These are phyloP conservation scores for Tachyglossus aculeatus DNA, from an alignment of 2,797 vertebrate species.

Conservation along the genomic window DNA sequence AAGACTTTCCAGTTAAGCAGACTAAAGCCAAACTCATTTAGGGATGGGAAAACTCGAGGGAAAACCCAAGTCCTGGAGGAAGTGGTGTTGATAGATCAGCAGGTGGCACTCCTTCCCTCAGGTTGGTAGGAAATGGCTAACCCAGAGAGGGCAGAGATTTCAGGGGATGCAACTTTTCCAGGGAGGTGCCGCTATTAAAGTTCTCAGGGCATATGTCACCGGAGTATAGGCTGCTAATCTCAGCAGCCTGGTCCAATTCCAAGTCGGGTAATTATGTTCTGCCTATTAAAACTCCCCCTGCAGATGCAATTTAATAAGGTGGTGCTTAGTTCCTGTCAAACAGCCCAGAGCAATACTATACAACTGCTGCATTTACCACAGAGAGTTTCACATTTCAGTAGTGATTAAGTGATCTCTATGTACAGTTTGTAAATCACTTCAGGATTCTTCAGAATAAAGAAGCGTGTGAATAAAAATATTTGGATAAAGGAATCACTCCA, in stretches of 20 bases:
- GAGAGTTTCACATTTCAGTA: constrained; percentile 7
- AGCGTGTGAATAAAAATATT: constrained; percentile 3
- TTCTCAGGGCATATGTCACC: constrained; percentile 31
- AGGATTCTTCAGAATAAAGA: constrained; percentile 11
- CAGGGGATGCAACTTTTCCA: background rate
- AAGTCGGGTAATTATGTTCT: constrained; percentile 25
- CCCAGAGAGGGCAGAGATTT: background rate
- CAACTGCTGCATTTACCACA: constrained; percentile 9
- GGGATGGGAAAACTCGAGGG: background rate
- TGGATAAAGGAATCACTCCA: constrained; percentile 13
- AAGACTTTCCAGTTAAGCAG: constrained; percentile 18
- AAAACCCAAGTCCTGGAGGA: background rate
- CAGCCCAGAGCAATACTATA: constrained; percentile 12
- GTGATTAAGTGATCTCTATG: constrained; percentile 23
- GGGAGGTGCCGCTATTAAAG: background rate
- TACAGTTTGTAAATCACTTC: no score
- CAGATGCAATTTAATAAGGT: constrained; percentile 40
- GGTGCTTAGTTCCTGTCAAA: constrained; percentile 25
- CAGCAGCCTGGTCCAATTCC: constrained; percentile 32
- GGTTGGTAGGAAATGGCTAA: no score
- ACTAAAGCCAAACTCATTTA: background rate
- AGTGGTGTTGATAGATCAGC: constrained; percentile 15
- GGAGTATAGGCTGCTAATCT: constrained; percentile 24
- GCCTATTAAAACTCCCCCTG: constrained; percentile 32
- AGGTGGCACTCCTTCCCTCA: constrained; percentile 8